phyloP scores from a whole-genome alignment of 2,113 vertebrate species.

The Urocolius indicus region DNA sequence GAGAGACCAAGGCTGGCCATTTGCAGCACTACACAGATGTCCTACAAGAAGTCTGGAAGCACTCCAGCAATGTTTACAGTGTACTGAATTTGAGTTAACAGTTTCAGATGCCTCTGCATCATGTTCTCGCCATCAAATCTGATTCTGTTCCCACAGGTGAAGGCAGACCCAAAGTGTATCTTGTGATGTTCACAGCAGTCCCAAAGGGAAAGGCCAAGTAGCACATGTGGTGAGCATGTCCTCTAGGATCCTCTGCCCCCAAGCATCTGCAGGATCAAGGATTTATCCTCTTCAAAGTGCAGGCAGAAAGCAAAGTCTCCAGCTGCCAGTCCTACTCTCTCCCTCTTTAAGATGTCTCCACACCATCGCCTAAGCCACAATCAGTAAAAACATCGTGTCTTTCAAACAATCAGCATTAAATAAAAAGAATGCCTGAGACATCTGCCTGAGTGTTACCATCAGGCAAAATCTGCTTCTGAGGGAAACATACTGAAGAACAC shows the following conservation, averaged over 20 bases:
- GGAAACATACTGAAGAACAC: not conserved
- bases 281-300: not conserved
- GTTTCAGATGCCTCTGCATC: not conserved
- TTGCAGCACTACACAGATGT: not conserved
- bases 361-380: not conserved
- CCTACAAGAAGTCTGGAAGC: not conserved
- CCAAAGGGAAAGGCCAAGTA: not conserved
- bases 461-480: not conserved
- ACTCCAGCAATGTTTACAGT: not conserved
- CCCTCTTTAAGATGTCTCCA: not conserved
- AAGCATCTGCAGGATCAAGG: not conserved
- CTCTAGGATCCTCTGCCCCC: not conserved
- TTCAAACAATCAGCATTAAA: not conserved
- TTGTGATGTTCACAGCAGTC: not conserved
- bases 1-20: not conserved
- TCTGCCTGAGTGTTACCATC: not conserved
- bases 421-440: not conserved
- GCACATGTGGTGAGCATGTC: not conserved
- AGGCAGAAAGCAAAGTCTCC: not conserved
- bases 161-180: not conserved
- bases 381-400: not conserved
- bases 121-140: not conserved
- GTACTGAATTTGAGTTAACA: not conserved
- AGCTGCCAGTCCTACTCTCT: not conserved
- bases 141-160: not conserved